Base-by-base conservation (phyloP, 2,113 vertebrate species). In the Dasyurus viverrinus region DNA sequence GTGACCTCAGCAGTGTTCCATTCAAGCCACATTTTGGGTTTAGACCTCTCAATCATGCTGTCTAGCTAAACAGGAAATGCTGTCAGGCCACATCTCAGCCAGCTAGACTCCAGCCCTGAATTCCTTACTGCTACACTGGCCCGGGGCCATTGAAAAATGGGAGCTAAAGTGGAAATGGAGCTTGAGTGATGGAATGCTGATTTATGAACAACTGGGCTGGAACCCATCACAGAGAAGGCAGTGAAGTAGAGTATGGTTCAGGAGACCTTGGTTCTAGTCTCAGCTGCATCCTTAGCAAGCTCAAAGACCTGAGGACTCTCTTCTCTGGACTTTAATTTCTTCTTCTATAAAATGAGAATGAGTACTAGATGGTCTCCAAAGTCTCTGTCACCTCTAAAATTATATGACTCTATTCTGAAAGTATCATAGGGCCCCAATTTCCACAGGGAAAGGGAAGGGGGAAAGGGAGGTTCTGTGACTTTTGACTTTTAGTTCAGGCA, bases 41-140 rank as follows among this genome's bases (percentile, higher is more conserved):
- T 42, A 84, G 36, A 84, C 68, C 5, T 84, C 16, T 84, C 68
- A n/a, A 42, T 84, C 68, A 42, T 84, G 14, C 68, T 84, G 68
- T 84, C 68, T 84, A 84, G 68, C 68, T 84, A 84, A 84, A 84
- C 68, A 84, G 68, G 68, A 84, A 84, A 84, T 84, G 68, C 68
- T 84, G 36, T n/a, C 36, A 22, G 60, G 36, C 68, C 36, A 84
- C 68, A n/a, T 84, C 36, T 42, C 36, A 42, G 68, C 68, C 68
- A 84, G 68, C 68, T 42, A n/a, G 36, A 84, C 36, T 84, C 36
- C 68, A 84, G 68, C 16, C 36, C 16, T 22, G 14, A 84, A 84
- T 84, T 84, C 68, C 68, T 84, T 42, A 84, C n/a, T 84, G 68
- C 68, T 84, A n/a, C 16, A 84, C 68, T 84, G 68, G 36, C 36